Conservation (phyloP, 2,888 invertebrate species). For the Agrilus mali region DNA sequence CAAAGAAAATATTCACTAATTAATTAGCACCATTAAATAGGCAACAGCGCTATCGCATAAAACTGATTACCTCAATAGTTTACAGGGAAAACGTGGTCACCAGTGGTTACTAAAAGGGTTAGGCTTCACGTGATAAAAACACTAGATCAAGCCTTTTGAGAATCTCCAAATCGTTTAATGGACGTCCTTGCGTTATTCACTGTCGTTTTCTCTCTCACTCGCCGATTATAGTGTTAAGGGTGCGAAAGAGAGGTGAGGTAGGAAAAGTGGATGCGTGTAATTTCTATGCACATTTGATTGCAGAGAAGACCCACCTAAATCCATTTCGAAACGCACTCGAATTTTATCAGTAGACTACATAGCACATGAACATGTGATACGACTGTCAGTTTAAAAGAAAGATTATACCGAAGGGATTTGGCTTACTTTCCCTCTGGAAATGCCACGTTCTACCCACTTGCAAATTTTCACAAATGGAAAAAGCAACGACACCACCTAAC, state of each 20-base stretch:
- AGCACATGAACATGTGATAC: conserved; percentile 28
- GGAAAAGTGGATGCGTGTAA: conserved; percentile 7
- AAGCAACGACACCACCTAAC: too few species aligned
- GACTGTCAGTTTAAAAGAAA: conserved; percentile 34
- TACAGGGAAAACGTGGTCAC: conserved; percentile 19
- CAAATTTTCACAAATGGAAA: too few species aligned
- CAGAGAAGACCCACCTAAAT: conserved; percentile 19
- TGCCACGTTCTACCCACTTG: conserved; percentile 13
- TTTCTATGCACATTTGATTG: conserved; percentile 26
- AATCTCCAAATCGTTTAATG: conserved; percentile 17
- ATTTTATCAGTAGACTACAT: conserved; percentile 33
- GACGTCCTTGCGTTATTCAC: conserved; percentile 10
- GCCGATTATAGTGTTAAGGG: background rate
- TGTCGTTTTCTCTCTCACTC: conserved; percentile 6
- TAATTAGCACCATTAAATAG: conserved; percentile 26
- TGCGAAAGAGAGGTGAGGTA: too few species aligned
- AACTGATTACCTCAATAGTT: conserved; percentile 21
- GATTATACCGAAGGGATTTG: conserved; percentile 32
- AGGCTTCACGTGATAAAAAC: conserved; percentile 10
- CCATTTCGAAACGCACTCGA: conserved; percentile 29
- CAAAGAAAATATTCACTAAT: background rate
- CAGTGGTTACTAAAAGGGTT: conserved; percentile 17
- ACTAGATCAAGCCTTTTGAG: conserved; percentile 13
- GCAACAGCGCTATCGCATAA: conserved; percentile 26
- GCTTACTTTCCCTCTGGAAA: conserved; percentile 29